Evolutionary conservation across 2,797 vertebrate genomes (phyloP).

Genomic region (Ara ararauna): DNA sequence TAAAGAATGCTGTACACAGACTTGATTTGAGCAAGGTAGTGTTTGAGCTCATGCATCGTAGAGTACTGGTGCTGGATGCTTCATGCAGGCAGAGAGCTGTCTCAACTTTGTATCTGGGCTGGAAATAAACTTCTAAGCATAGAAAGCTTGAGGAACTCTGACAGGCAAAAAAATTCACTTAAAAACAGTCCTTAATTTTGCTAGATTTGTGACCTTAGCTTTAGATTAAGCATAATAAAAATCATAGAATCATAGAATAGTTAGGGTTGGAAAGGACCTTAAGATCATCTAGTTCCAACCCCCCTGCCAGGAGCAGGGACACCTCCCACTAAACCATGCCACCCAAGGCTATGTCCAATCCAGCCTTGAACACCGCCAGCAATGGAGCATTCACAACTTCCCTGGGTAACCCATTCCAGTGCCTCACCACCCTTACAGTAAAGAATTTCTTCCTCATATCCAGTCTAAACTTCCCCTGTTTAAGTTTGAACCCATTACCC

Average conservation of each 20-base stretch:
- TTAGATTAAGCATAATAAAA: slow-evolving; percentile 64
- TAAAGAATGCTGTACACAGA: slow-evolving; percentile 66
- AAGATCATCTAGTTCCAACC: too few species aligned
- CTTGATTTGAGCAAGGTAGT: slow-evolving; percentile 55
- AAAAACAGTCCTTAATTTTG: slow-evolving; percentile 49
- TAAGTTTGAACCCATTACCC: too few species aligned
- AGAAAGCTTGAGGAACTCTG: not conserved
- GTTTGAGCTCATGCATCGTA: not conserved
- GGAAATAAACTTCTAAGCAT: not conserved
- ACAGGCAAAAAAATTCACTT: slow-evolving; percentile 46
- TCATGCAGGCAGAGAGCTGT: not conserved
- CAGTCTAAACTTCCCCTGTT: too few species aligned
- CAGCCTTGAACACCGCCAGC: too few species aligned
- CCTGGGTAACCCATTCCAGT: too few species aligned
- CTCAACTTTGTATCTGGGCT: not conserved
- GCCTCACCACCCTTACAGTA: too few species aligned
- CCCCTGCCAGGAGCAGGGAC: too few species aligned
- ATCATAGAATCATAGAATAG: not conserved
- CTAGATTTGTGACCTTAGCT: slow-evolving; percentile 58
- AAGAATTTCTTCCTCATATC: too few species aligned
- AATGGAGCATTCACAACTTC: too few species aligned
- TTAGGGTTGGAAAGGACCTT: too few species aligned
- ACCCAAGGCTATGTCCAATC: too few species aligned
- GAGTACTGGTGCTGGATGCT: not conserved
- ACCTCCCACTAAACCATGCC: too few species aligned